Evolutionary conservation across 2,797 vertebrate species (phyloP).

Genomic region (Clarias fuscus): DNA sequence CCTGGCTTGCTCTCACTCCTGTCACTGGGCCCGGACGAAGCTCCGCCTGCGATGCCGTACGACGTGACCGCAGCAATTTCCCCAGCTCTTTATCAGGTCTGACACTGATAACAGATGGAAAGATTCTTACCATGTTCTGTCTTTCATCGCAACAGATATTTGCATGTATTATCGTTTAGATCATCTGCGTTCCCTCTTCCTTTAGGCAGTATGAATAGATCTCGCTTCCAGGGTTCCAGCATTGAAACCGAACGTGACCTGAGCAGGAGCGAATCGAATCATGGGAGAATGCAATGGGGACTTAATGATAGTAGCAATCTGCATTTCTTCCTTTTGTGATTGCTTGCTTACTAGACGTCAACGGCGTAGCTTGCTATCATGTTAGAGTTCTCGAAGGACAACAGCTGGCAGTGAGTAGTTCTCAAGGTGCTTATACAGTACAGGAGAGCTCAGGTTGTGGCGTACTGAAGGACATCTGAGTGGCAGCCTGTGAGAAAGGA

Average conservation of each 20-base stretch:
- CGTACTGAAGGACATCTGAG: slow-evolving; percentile 12
- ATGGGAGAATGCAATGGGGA: background rate
- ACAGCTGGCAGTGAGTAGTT: background rate
- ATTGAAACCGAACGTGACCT: slow-evolving; percentile 20
- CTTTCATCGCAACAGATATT: slow-evolving; percentile 25
- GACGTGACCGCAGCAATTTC: slow-evolving; percentile 21
- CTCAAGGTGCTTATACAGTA: slow-evolving; percentile 24
- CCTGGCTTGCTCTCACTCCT: slow-evolving; percentile 41
- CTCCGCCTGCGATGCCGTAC: slow-evolving; percentile 14
- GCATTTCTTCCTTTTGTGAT: slow-evolving; percentile 2
- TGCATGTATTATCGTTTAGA: slow-evolving; percentile 40
- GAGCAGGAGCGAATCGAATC: background rate
- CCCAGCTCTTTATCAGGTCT: slow-evolving; percentile 42
- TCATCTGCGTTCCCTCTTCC: slow-evolving; percentile 26
- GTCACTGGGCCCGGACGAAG: slow-evolving; percentile 33
- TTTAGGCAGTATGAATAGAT: background rate
- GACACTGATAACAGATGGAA: slow-evolving; percentile 45
- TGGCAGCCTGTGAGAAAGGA: slow-evolving; percentile 21
- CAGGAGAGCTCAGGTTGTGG: slow-evolving; percentile 24
- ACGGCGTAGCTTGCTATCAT: background rate
- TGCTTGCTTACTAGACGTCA: background rate
- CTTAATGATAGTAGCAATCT: slow-evolving; percentile 15
- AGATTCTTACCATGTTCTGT: slow-evolving; percentile 24
- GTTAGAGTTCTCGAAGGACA: background rate
- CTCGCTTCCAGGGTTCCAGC: background rate